Evolutionary conservation across 2,888 invertebrate species (phyloP).

Genomic region (Catotricha subobsoleta): DNA sequence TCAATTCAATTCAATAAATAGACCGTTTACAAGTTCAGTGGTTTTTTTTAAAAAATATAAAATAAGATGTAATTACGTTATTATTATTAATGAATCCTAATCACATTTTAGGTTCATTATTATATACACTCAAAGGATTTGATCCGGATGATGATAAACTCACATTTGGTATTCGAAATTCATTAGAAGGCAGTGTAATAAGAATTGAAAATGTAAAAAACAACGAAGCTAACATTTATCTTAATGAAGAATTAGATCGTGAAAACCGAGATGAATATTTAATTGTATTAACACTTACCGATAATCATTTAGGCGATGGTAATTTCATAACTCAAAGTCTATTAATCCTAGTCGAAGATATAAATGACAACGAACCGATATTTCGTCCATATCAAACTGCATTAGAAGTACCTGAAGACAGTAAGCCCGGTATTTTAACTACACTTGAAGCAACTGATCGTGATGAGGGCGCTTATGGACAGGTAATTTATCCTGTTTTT

Average conservation of each 20-base stretch:
- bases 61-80: neutral
- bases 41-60: neutral
- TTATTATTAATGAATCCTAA: conserved; percentile 3
- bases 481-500: no score
- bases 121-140: conserved; percentile 62
- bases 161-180: conserved; percentile 63
- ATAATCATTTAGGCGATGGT: conserved; percentile 69
- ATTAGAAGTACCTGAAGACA: conserved; percentile 62
- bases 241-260: conserved; percentile 77
- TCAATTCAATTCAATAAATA: neutral
- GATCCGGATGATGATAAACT: conserved; percentile 76
- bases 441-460: conserved; percentile 75
- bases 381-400: conserved; percentile 74
- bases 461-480: conserved; percentile 83
- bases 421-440: conserved; percentile 52
- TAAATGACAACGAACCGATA: conserved; percentile 79
- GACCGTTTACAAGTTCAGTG: no score
- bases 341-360: conserved; percentile 72
- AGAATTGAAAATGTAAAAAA: conserved; percentile 62
- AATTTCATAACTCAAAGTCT: conserved; percentile 82
- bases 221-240: conserved; percentile 71
- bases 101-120: conserved; percentile 54
- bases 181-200: conserved; percentile 66
- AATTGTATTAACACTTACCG: conserved; percentile 72
- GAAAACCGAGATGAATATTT: conserved; percentile 84